These are phyloP conservation scores for Sitobion miscanthi DNA, from an alignment of 1,140 invertebrate genomes.

Conservation along the genomic window DNA sequence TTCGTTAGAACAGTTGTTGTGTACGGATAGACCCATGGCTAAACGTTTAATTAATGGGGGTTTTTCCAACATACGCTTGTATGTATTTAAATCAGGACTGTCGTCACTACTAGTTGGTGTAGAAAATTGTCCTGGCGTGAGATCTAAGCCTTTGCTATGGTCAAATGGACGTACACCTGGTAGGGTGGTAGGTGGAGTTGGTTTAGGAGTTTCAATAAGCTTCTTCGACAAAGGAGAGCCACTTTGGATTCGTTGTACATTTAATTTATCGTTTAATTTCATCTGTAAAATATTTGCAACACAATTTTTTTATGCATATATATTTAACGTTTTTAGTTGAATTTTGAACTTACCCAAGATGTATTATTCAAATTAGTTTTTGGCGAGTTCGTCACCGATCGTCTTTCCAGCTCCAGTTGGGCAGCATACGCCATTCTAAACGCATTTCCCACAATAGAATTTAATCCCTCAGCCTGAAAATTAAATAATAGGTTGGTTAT, in stretches of 20 bases:
- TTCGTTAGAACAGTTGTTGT: constrained; percentile 60
- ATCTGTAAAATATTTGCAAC: constrained; percentile 29
- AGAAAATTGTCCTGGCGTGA: constrained; percentile 52
- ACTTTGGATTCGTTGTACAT: constrained; percentile 40
- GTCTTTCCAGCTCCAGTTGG: constrained; percentile 71
- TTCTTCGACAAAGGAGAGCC: constrained; percentile 36
- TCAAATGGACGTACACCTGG: constrained; percentile 47
- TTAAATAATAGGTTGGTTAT: constrained; percentile 56
- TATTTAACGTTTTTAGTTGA: background rate
- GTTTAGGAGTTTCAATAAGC: constrained; percentile 1
- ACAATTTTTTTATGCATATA: background rate
- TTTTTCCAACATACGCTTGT: constrained; percentile 79
- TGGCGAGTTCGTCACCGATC: constrained; percentile 46
- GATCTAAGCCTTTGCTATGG: constrained; percentile 39
- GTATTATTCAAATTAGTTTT: constrained; percentile 46
- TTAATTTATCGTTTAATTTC: constrained; percentile 44
- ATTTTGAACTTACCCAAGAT: constrained; percentile 32
- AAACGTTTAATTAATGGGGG: constrained; percentile 81
- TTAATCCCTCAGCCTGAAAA: constrained; percentile 84
- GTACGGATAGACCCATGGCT: constrained; percentile 70
- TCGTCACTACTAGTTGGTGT: constrained; percentile 84
- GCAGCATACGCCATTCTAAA: constrained; percentile 90
- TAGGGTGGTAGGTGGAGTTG: constrained; percentile 25
- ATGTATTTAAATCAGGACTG: constrained; percentile 86
- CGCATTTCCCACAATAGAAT: constrained; percentile 86